Evolutionary conservation across 2,888 invertebrate species (phyloP), one percentile per base, ranked within the genome.

Genomic region (Cephus nigrinus): DNA sequence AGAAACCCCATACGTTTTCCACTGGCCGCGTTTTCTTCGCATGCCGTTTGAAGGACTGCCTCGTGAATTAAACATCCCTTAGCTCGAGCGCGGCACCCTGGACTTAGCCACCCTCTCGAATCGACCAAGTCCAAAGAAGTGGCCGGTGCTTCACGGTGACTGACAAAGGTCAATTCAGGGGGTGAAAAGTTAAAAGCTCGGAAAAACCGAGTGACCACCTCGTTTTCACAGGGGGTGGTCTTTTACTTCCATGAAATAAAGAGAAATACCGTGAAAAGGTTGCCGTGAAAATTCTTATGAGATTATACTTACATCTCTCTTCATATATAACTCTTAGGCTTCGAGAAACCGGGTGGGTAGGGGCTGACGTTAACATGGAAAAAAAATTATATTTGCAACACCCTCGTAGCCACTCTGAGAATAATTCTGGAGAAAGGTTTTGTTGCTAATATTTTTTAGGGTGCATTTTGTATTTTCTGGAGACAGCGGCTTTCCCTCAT

Each of bases 31-130:
- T 71, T 82, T 77, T 77, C 75, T 76, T 77, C 82, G 75, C 23
- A 55, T 55, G 55, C 55, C 55, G 55, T 23, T 55, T 77, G 81
- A 85, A 84, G 83, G 85, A 84, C 84, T 84, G 85, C 85, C 88
- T 88, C 84, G 79, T 91, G 91, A 90, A 91, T 91, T 91, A 91
- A 90, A 91, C 88, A 91, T 91, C 80, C 74, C 78, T 71, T 71
- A 33, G 71, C 71, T 55, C 55, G 23, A 55, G 5, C 55, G 9
- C 9, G 55, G 55, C 55, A 55, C 9, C 55, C 55, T 55, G 55
- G 55, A 55, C 55, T 55, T 55, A 55, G 55, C 23, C 55, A 55
- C 55, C 55, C 55, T 55, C 55, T 55, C 23, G 55, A 55, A 9
- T 55, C 23, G 55, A 23, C 23, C 55, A 55, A 23, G 55, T 23